Evolutionary conservation across 2,888 invertebrate species (phyloP), one percentile per base, ranked within the genome.

Genomic region (Punctoribates punctum): DNA sequence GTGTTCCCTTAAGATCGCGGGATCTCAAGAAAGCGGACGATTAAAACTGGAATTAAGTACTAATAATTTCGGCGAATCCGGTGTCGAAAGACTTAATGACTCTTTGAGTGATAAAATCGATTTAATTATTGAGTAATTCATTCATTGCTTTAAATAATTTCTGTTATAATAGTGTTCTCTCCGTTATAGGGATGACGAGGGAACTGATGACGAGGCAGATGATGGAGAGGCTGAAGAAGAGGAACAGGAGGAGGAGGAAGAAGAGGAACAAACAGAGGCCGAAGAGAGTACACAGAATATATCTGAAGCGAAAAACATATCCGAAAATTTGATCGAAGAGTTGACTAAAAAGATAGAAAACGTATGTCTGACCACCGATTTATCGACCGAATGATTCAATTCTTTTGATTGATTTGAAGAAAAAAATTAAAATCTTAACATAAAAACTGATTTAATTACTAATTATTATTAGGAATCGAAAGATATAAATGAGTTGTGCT

Each of bases 131-230:
- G 54, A 46, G 76, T 74, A 46, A 46, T 54, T 2, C 0, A 78
- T 57, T 11, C 25, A 29, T 20, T 48, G 25, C 5, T 34, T 54
- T 25, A 17, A 48, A 54, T 4, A 15, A 57, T 9, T 60, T n/a
- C n/a, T 23, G 27, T 23, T 17, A 73, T 27, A 57, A 48, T 42
- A 27, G 27, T 75, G 42, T 77, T 38, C 62, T 65, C 20, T 11
- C 29, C 77, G n/a, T 72, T 34, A 74, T 70, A 77, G 78, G 27
- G 80, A 78, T 46, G 79, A 80, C 72, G 81, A 81, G 57, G 88
- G 88, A 0, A 90, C 90, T 13, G 88, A 60, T 48, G 77, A 77
- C 46, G 78, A 79, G 34, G 75, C 76, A 8, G 76, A 78, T 46
- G 72, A 77, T 15, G 73, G 73, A 13, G 77, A 77, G 13, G 78